Evolutionary conservation across 2,888 invertebrate genomes (phyloP), one percentile per base, ranked within the genome.

Genomic region (Crioceris asparagi): DNA sequence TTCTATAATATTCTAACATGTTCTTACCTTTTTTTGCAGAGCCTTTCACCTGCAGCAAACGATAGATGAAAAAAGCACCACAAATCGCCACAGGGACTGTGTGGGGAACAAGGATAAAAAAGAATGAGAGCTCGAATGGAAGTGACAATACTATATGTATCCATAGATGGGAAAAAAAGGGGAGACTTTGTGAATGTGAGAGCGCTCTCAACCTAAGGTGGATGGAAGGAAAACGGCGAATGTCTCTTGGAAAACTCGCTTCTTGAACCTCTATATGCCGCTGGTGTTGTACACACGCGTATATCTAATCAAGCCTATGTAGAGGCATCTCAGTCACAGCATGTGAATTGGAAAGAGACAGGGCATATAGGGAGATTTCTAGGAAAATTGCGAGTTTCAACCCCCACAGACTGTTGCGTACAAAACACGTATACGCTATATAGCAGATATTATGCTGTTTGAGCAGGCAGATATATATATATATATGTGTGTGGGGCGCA

Each of bases 171-270:
- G 23, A 23, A 35, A 32, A 29, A 14, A 23, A 8, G 15, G 29
- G 17, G 37, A 16, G 27, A 36, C 14, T 36, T 25, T 29, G 32
- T 23, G 16, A 25, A 29, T 11, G 4, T 16, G 6, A 29, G 16
- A 33, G 33, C 30, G 34, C 14, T 23, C 32, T 25, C 16, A 23
- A 39, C 38, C 31, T 38, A 39, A 29, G 29, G 25, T 29, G 49
- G 50, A 46, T 47, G 56, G 50, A 46, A 52, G 55, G 54, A 53
- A 52, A 52, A 49, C 50, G 53, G 52, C 59, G 61, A 60, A 59
- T 60, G 59, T 49, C 45, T 45, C 42, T 46, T n/a, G 43, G 46
- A 48, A 47, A 45, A 45, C 48, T 44, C 48, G 48, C 51, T 53
- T 51, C 52, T 53, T 45, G 51, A 44, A 29, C n/a, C n/a, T n/a